phyloP scores from a whole-genome alignment of 2,888 invertebrate species.

The Hemaris fuciformis region DNA sequence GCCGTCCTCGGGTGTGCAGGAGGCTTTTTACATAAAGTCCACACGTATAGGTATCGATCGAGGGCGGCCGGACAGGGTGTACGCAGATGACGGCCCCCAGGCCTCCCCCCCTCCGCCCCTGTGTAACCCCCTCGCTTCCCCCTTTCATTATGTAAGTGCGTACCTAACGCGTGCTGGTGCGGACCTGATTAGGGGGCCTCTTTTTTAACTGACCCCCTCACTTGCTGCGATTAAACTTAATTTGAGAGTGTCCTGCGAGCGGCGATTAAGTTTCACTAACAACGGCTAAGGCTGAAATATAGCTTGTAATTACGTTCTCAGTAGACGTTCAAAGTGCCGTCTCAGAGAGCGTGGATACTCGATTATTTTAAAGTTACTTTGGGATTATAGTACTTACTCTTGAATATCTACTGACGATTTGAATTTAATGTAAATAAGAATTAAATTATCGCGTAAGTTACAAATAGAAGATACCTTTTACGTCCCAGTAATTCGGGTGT shows the following conservation, averaged over 20 bases:
- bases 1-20: conserved; percentile 79
- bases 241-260: conserved; percentile 67
- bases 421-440: too few species aligned
- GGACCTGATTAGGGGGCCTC: conserved; percentile 80
- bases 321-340: conserved; percentile 9
- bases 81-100: conserved; percentile 78
- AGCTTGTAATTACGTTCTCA: conserved; percentile 20
- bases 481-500: neutral
- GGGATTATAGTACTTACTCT: conserved; percentile 5
- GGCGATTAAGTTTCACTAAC: conserved; percentile 60
- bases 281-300: conserved; percentile 35
- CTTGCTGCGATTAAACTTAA: conserved; percentile 77
- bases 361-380: conserved; percentile 14
- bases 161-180: conserved; percentile 78
- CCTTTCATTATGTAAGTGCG: conserved; percentile 82
- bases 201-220: conserved; percentile 81
- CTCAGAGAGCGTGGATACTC: neutral
- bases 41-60: conserved; percentile 81
- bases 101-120: conserved; percentile 34
- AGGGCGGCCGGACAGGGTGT: conserved; percentile 78
- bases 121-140: conserved; percentile 63
- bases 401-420: too few species aligned
- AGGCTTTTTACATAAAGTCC: conserved; percentile 82
- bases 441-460: neutral
- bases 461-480: neutral